phyloP scores from a whole-genome alignment of 2,888 invertebrate genomes.

The Xestobium rufovillosum region DNA sequence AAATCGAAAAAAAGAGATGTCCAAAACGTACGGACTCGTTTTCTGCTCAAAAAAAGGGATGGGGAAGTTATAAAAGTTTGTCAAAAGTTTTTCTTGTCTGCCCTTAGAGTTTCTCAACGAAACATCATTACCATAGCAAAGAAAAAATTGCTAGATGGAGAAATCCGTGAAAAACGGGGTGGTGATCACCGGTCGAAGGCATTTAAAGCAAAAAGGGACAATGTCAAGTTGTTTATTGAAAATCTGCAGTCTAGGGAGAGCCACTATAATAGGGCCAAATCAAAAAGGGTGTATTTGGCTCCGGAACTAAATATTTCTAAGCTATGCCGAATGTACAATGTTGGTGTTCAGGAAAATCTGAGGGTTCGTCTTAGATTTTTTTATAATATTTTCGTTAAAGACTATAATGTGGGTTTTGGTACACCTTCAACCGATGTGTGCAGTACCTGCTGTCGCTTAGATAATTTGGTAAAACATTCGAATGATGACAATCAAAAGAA shows the following conservation, averaged over 20 bases:
- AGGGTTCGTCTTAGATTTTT: neutral
- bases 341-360: too few relatives aligned
- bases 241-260: neutral
- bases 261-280: neutral
- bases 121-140: neutral
- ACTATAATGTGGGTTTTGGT: neutral
- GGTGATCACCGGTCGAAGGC: neutral
- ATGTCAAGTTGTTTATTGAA: neutral
- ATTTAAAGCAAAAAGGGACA: neutral
- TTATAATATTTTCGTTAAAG: conserved; percentile 1
- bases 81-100: neutral
- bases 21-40: neutral
- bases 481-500: too few relatives aligned
- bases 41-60: neutral
- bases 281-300: neutral
- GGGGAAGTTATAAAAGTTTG: neutral
- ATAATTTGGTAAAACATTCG: too few relatives aligned
- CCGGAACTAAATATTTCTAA: neutral
- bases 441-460: too few relatives aligned
- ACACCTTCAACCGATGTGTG: conserved; percentile 1
- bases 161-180: neutral
- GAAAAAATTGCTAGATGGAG: neutral
- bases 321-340: neutral
- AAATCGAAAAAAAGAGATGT: neutral
- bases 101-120: neutral